phyloP scores from a whole-genome alignment of 2,888 invertebrate genomes.

The Salpingus planirostris region DNA sequence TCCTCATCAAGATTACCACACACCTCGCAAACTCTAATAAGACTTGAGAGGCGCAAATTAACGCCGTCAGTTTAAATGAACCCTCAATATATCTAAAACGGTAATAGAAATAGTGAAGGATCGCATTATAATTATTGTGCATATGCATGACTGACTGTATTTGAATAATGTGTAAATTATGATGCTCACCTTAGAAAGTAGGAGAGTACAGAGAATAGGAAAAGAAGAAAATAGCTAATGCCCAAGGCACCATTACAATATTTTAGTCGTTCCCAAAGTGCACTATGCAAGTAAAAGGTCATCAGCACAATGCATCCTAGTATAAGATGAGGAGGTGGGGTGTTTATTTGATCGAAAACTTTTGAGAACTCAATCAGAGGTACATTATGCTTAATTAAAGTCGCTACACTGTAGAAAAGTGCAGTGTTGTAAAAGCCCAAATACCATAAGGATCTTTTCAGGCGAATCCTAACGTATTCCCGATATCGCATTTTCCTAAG shows the following conservation, averaged over 20 bases:
- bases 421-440: slow-evolving; percentile 30
- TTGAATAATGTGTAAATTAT: too few species aligned
- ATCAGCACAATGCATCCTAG: slow-evolving; percentile 30
- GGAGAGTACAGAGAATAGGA: too few species aligned
- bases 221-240: too few species aligned
- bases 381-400: slow-evolving; percentile 26
- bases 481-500: slow-evolving; percentile 29
- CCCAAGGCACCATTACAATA: too few species aligned
- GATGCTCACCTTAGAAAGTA: too few species aligned
- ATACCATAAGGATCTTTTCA: slow-evolving; percentile 32
- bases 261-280: slow-evolving; percentile 28
- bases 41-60: slow-evolving; percentile 17
- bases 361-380: slow-evolving; percentile 24
- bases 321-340: slow-evolving; percentile 23
- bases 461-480: slow-evolving; percentile 27
- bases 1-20: too few species aligned
- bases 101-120: too few species aligned
- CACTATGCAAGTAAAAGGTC: slow-evolving; percentile 31
- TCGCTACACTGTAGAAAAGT: slow-evolving; percentile 29
- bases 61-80: slow-evolving; percentile 17
- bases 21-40: slow-evolving; percentile 17
- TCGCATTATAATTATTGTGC: too few species aligned
- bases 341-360: slow-evolving; percentile 8
- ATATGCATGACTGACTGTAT: too few species aligned
- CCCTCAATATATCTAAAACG: slow-evolving; percentile 21